Conservation (phyloP, 2,888 invertebrate species). For the Cacoxenus indagator region DNA sequence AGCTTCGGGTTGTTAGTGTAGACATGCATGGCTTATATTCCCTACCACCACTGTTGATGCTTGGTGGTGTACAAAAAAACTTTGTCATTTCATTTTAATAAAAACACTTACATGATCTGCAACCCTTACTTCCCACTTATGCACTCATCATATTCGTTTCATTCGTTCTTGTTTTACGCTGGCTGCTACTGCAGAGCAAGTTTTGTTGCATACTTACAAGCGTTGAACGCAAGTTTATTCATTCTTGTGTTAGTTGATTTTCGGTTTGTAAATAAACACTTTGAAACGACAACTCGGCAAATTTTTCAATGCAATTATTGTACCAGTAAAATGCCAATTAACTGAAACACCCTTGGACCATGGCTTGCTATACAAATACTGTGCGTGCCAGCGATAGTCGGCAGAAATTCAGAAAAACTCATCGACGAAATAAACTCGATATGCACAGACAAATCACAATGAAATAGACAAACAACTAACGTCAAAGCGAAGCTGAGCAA, state of each 20-base stretch:
- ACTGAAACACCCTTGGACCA: conserved; percentile 34
- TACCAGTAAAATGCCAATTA: conserved; percentile 56
- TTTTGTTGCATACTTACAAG: conserved; percentile 14
- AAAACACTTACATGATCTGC: conserved; percentile 59
- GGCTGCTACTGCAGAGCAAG: not conserved
- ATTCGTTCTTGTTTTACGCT: not conserved
- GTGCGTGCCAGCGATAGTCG: not conserved
- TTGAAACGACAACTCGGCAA: no score
- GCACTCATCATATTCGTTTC: conserved; percentile 25
- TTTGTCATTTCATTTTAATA: conserved; percentile 63
- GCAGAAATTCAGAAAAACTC: conserved; percentile 17
- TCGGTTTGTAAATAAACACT: not conserved
- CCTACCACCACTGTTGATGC: conserved; percentile 57
- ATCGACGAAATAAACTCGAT: conserved; percentile 20
- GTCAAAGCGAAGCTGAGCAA: no score
- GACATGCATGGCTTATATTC: no score
- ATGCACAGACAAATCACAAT: conserved; percentile 51
- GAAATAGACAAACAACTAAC: conserved; percentile 60
- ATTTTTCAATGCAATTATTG: no score
- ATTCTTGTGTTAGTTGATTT: not conserved
- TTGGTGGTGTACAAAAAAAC: conserved; percentile 42
- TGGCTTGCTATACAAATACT: not conserved
- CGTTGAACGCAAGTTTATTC: not conserved
- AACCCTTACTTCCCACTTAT: conserved; percentile 30
- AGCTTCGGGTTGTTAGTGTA: conserved; percentile 63